Percentiles rank a stretch among this genome's conserved stretches.
Conservation (phyloP, 1,140 invertebrate species). For the Tyrophagus putrescentiae region DNA sequence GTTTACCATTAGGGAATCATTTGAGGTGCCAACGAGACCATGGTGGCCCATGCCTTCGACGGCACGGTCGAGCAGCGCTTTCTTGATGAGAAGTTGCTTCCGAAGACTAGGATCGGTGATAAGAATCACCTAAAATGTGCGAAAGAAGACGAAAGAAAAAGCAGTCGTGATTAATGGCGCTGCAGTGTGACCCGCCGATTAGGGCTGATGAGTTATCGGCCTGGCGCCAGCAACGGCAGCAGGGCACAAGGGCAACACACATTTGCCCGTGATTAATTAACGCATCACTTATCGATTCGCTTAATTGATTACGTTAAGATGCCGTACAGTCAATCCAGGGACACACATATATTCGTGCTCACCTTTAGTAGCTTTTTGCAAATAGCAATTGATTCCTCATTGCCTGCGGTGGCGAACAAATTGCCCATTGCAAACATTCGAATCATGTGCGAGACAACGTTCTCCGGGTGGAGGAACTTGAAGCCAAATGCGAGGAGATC, state of each 20-base stretch:
- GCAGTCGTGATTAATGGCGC: constrained; percentile 10
- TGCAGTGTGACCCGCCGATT: constrained; percentile 1
- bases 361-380: constrained; percentile 43
- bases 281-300: neutral
- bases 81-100: constrained; percentile 44
- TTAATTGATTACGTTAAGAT: constrained; percentile 13
- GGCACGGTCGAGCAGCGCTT: constrained; percentile 58
- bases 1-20: constrained; percentile 42
- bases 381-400: constrained; percentile 30
- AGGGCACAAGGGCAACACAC: neutral
- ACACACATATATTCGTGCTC: constrained; percentile 14
- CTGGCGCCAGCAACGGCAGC: neutral
- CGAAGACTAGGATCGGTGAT: constrained; percentile 42
- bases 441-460: constrained; percentile 61
- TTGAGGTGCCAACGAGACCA: constrained; percentile 52
- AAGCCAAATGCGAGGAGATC: constrained; percentile 31
- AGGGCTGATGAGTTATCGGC: neutral
- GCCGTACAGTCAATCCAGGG: neutral
- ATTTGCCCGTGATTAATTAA: neutral
- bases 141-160: neutral
- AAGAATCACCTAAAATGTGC: constrained; percentile 35
- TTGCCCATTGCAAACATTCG: constrained; percentile 46
- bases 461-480: constrained; percentile 49
- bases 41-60: constrained; percentile 69
- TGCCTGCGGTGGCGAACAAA: neutral